Conservation (phyloP, 2,888 invertebrate species). For the Aquatica leii region DNA sequence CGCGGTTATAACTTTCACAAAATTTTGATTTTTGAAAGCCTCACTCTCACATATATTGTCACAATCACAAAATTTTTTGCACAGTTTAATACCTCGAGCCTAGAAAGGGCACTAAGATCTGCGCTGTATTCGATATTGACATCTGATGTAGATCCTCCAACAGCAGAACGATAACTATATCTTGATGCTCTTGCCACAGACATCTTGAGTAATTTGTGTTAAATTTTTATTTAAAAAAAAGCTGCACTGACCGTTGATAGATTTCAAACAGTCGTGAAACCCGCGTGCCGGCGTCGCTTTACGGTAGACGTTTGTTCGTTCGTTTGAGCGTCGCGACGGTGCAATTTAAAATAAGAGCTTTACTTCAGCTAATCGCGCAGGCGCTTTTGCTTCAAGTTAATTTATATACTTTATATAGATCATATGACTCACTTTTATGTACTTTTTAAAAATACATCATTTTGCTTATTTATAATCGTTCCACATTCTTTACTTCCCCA, state of each 20-base stretch:
- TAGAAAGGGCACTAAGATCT: constrained; percentile 92
- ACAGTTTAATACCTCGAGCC: constrained; percentile 81
- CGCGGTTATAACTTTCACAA: background rate
- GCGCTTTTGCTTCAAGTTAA: constrained; percentile 42
- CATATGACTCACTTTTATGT: constrained; percentile 44
- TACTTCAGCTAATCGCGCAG: constrained; percentile 44
- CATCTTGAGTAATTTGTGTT: constrained; percentile 40
- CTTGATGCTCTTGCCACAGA: constrained; percentile 78
- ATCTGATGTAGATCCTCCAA: constrained; percentile 80
- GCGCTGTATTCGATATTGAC: constrained; percentile 95
- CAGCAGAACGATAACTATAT: constrained; percentile 88
- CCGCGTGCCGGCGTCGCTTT: constrained; percentile 66
- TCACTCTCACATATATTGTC: background rate
- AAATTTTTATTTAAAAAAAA: constrained; percentile 21
- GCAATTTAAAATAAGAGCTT: constrained; percentile 53
- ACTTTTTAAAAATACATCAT: constrained; percentile 50
- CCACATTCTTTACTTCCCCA: background rate
- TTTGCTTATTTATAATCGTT: constrained; percentile 32
- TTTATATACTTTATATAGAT: constrained; percentile 26
- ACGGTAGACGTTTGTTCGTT: constrained; percentile 68
- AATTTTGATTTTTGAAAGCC: no score
- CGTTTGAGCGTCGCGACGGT: constrained; percentile 65
- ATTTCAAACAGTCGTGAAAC: constrained; percentile 56
- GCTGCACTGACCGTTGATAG: constrained; percentile 58
- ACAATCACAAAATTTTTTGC: background rate